Evolutionary conservation across 2,113 vertebrate genomes (phyloP), one percentile per base, ranked within the genome.

Genomic region (Machaerirhynchus nigripectus): DNA sequence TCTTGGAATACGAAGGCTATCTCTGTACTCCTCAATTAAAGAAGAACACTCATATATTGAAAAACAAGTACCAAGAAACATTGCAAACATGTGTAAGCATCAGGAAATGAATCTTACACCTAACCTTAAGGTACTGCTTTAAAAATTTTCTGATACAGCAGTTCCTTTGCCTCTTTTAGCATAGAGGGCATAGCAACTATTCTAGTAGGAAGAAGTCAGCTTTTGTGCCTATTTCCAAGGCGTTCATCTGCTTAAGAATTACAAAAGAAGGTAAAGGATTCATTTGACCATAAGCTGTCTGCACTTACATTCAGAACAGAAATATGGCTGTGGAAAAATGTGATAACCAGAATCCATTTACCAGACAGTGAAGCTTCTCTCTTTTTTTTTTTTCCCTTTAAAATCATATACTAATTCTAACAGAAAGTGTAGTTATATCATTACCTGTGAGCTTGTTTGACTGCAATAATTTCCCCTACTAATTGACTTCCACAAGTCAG

Each of bases 211-310:
- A 91, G 9, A 69, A 85, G 24, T 59, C 47, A 56, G 6, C 2
- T 3, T 56, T 87, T 0, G 0, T 60, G 30, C 44, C 30, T 71
- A 9, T 59, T 69, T n/a, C 15, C 9, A 57, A 69, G 15, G 24
- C 61, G 2, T 59, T 67, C 20, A 46, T 68, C n/a, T 79, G 12
- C 12, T 84, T 73, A 84, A 63, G 24, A 55, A 60, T 64, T 81
- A 53, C 39, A 78, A 82, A 89, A 49, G 37, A 44, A 35, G 8
- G 24, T 71, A 77, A 64, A 90, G 22, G 44, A 90, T 76, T 79
- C 9, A 65, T 91, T 80, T 76, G 40, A 53, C 42, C 22, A 27
- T 64, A 76, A 87, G 9, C 4, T 64, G 37, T 91, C 59, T 60
- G n/a, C 50, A 50, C 18, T 78, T 74, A 50, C 5, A 63, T 42